Evolutionary conservation across 2,113 vertebrate genomes (phyloP), one percentile per base, ranked within the genome.

Genomic region (Dromaius novaehollandiae): DNA sequence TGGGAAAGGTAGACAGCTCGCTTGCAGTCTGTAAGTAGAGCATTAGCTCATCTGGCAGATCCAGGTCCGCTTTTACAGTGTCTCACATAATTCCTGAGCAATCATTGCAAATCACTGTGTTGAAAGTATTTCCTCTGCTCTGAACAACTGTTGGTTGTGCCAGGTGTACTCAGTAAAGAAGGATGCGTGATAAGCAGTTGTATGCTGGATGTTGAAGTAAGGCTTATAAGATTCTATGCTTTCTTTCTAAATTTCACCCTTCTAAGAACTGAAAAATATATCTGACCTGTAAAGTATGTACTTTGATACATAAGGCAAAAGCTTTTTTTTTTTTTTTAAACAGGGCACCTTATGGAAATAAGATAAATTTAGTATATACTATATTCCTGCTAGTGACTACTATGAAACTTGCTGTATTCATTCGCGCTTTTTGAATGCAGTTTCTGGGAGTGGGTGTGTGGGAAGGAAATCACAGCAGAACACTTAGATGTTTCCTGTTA

Each of bases 401-500:
- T 71, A 48, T 61, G 82, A 89, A 82, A 56, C 56, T 86, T 83
- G 73, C 76, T 95, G 36, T 64, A 21, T 75, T 55, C 14, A 5
- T 96, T 93, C 76, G 55, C 87, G 83, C 85, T 70, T 80, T 97
- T 92, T 77, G 91, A 86, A 93, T 56, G 79, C 89, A 77, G 84
- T 97, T 93, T 95, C 92, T 96, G 89, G 89, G 96, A 90, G 91
- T 93, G 95, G 95, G 65, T 95, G 86, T 97, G 88, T 97, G 95
- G 66, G 74, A 97, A 97, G 96, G 97, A 98, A 97, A 89, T 97
- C 90, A 50, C 95, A 81, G 86, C 85, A 97, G 88, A 97, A 95
- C 88, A 94, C 94, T 93, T 96, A 90, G 75, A 89, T 75, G 21
- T 97, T 98, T 98, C 98, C 97, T 98, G 96, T 97, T 97, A 91